Conservation (phyloP, 1,140 invertebrate species). For the Sesamia nonagrioides region DNA sequence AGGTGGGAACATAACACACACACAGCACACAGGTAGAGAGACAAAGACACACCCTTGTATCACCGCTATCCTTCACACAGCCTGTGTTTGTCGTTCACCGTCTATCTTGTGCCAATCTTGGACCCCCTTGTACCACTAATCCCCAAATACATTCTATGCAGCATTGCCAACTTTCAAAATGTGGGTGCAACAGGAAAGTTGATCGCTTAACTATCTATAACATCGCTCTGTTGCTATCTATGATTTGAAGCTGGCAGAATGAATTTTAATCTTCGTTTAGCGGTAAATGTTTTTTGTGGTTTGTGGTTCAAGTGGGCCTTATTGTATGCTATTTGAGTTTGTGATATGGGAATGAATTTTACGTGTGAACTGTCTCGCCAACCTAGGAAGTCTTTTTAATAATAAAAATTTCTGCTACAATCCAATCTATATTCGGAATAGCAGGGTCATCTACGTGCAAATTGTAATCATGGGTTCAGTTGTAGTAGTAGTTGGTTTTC, state of each 20-base stretch:
- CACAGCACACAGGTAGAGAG: conserved; percentile 89
- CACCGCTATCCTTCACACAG: conserved; percentile 42
- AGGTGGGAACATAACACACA: conserved; percentile 91
- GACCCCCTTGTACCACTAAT: too few relatives aligned
- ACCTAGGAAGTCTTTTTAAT: not conserved
- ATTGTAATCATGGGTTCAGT: too few relatives aligned
- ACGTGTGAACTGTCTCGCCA: not conserved
- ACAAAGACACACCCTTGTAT: conserved; percentile 71
- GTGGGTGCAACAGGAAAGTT: too few relatives aligned
- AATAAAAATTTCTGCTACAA: not conserved
- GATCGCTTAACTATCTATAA: too few relatives aligned
- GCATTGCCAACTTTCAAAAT: too few relatives aligned
- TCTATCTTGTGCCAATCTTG: not conserved
- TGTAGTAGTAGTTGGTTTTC: too few relatives aligned
- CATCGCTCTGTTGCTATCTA: too few relatives aligned
- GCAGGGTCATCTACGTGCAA: too few relatives aligned
- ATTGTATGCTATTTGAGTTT: not conserved
- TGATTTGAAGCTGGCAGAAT: not conserved
- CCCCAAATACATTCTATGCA: too few relatives aligned
- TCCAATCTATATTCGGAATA: not conserved
- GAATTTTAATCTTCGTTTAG: not conserved
- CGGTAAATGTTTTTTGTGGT: not conserved
- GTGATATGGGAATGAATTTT: conserved; percentile 3
- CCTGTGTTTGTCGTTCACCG: conserved; percentile 40
- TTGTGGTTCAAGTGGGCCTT: not conserved